Evolutionary conservation across 1,140 invertebrate species (phyloP).

Genomic region (Charaxes varanes): DNA sequence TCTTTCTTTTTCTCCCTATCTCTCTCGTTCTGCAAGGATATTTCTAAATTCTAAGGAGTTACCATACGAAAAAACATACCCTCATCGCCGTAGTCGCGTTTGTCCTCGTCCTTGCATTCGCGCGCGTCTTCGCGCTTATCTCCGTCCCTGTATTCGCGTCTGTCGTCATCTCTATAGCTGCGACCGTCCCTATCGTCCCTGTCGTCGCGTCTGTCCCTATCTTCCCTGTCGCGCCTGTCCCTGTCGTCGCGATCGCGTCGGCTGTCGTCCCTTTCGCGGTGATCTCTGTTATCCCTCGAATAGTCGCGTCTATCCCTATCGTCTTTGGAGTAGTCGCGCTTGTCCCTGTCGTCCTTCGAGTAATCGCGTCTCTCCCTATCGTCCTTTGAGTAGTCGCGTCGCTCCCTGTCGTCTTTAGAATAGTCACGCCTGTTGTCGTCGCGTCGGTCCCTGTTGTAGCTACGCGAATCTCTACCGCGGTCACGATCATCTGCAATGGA

Average conservation of each 20-base stretch:
- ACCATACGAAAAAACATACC: no score
- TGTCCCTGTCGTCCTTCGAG: slow-evolving; percentile 37
- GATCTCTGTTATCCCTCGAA: slow-evolving; percentile 28
- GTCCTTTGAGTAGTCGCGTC: slow-evolving; percentile 47
- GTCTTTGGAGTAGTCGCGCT: slow-evolving; percentile 48
- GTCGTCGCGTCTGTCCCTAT: slow-evolving; percentile 24
- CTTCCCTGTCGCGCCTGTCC: slow-evolving; percentile 34
- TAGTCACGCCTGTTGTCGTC: slow-evolving; percentile 33
- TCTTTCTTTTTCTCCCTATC: no score
- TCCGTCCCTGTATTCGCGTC: slow-evolving; percentile 26
- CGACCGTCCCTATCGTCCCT: slow-evolving; percentile 41
- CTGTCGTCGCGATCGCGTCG: slow-evolving; percentile 32
- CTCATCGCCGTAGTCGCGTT: slow-evolving; percentile 13
- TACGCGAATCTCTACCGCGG: slow-evolving; percentile 49
- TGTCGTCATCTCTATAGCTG: slow-evolving; percentile 16
- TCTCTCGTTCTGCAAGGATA: no score
- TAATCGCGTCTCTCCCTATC: slow-evolving; percentile 33
- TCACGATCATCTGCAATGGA: slow-evolving; percentile 54
- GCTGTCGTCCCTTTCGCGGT: slow-evolving; percentile 26
- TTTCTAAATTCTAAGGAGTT: no score
- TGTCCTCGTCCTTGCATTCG: slow-evolving; percentile 22
- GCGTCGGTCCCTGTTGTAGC: slow-evolving; percentile 49
- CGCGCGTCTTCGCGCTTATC: slow-evolving; percentile 35
- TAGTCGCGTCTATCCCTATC: slow-evolving; percentile 40
- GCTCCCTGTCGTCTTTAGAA: slow-evolving; percentile 38